A percentile compares a stretch with the other conserved stretches of the same genome.
phyloP scores from a whole-genome alignment of 2,797 vertebrate genomes.

The Rhyacichthys aspro region DNA sequence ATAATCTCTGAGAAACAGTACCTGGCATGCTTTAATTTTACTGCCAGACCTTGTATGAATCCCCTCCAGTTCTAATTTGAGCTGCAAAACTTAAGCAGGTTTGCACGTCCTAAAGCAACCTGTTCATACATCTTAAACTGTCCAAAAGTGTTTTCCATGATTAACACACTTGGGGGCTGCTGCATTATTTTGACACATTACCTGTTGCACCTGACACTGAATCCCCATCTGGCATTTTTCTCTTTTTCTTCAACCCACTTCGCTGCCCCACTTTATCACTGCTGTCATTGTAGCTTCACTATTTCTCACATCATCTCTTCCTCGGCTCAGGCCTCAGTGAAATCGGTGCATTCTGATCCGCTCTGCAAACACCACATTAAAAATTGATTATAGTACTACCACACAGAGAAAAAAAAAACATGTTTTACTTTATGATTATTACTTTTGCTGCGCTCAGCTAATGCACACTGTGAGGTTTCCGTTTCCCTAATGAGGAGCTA shows the following conservation, averaged over 20 bases:
- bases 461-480: slow-evolving; percentile 27
- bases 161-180: slow-evolving; percentile 9
- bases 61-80: not conserved
- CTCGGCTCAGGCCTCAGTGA: slow-evolving; percentile 43
- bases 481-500: slow-evolving; percentile 49
- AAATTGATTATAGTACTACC: slow-evolving; percentile 59
- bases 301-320: slow-evolving; percentile 22
- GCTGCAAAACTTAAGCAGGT: not conserved
- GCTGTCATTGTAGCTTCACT: slow-evolving; percentile 21
- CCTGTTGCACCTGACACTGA: slow-evolving; percentile 30
- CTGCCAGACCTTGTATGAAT: not conserved
- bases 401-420: slow-evolving; percentile 24
- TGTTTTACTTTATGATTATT: slow-evolving; percentile 18
- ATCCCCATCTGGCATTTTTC: slow-evolving; percentile 1
- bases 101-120: slow-evolving; percentile 26
- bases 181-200: slow-evolving; percentile 27
- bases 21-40: slow-evolving; percentile 5
- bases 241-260: slow-evolving; percentile 17
- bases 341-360: slow-evolving; percentile 46
- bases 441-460: slow-evolving; percentile 31
- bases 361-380: slow-evolving; percentile 62
- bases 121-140: slow-evolving; percentile 13
- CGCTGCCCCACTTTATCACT: slow-evolving; percentile 45
- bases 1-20: too few species aligned
- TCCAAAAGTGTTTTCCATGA: slow-evolving; percentile 14